Base-by-base conservation (phyloP, 1,140 invertebrate species). In the Leptopilina clavipes region DNA sequence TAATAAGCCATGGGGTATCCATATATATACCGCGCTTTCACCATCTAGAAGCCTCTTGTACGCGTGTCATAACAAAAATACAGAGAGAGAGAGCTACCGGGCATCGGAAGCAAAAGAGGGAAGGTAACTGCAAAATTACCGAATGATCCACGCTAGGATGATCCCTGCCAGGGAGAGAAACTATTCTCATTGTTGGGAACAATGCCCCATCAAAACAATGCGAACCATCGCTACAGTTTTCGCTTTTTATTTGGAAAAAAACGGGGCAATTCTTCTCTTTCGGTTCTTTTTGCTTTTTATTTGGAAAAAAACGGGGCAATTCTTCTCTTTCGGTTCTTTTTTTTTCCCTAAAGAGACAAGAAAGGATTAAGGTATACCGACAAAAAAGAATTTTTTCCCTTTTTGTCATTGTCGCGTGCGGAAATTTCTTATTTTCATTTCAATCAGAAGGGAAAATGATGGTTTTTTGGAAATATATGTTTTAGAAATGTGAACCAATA, bases 61-160 rank as follows among this genome's bases (percentile, higher is more conserved):
- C 89, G 87, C 89, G 88, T 90, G 89, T 90, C 89, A 89, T 89
- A 90, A 90, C 85, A 89, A 85, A 83, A 85, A 87, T 87, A 82
- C 79, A 77, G 2, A 40, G 5, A 31, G 1, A 31, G 25, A 40
- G 76, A 79, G 75, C 78, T 78, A 77, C 81, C 40, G 71, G 71
- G 19, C 44, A 75, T 65, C 59, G 59, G 59, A 48, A 45, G 17
- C 59, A 59, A 25, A 48, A 70, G 59, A 31, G 74, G 74, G 54
- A 44, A 44, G 54, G 22, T 87, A 87, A 86, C 84, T 81, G 82
- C 77, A 82, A 90, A 90, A 90, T 90, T 90, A 90, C 84, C 87
- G 88, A 87, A 89, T 89, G 80, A 90, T 86, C 78, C 76, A 89
- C 83, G 87, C 85, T 89, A 86, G 78, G 83, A 83, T 88, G 87